Evolutionary conservation across 2,888 invertebrate genomes (phyloP).

Genomic region (Lordiphosa andalusiaca): DNA sequence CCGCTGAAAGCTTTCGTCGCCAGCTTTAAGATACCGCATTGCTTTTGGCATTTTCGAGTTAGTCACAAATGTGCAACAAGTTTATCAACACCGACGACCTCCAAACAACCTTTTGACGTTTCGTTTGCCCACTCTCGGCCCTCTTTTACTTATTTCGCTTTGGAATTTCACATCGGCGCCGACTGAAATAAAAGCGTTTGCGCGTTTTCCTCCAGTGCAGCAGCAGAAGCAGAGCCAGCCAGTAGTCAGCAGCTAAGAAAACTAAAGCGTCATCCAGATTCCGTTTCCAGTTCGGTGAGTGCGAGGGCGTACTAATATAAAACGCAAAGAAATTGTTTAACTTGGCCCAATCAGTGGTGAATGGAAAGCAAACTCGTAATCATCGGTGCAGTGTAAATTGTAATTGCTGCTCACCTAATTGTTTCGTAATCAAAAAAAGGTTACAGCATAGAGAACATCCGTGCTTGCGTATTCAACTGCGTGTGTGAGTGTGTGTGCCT

Average conservation of each 20-base stretch:
- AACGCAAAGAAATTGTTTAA: constrained; percentile 4
- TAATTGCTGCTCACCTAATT: constrained; percentile 18
- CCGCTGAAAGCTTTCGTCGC: constrained; percentile 11
- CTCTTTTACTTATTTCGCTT: constrained; percentile 59
- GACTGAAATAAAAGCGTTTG: constrained; percentile 70
- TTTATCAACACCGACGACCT: constrained; percentile 62
- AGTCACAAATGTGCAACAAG: constrained; percentile 36
- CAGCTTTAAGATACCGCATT: constrained; percentile 40
- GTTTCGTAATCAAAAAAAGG: constrained; percentile 46
- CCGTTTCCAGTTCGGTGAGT: constrained; percentile 66
- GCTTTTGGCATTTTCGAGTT: constrained; percentile 43
- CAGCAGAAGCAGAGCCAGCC: constrained; percentile 75
- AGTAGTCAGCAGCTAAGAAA: constrained; percentile 56
- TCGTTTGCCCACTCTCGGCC: constrained; percentile 45
- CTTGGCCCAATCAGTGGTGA: too few relatives aligned
- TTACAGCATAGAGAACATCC: constrained; percentile 10
- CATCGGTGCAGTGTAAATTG: constrained; percentile 30
- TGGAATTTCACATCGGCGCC: constrained; percentile 63
- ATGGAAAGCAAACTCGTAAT: constrained; percentile 29
- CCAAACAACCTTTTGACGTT: constrained; percentile 80
- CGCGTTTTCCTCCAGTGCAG: constrained; percentile 77
- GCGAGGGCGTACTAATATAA: constrained; percentile 31
- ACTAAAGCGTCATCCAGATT: constrained; percentile 43
- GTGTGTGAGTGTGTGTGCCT: constrained; percentile 15
- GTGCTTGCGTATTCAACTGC: constrained; percentile 12